Conservation (phyloP, 1,140 invertebrate genomes). For the Penaeus japonicus region DNA sequence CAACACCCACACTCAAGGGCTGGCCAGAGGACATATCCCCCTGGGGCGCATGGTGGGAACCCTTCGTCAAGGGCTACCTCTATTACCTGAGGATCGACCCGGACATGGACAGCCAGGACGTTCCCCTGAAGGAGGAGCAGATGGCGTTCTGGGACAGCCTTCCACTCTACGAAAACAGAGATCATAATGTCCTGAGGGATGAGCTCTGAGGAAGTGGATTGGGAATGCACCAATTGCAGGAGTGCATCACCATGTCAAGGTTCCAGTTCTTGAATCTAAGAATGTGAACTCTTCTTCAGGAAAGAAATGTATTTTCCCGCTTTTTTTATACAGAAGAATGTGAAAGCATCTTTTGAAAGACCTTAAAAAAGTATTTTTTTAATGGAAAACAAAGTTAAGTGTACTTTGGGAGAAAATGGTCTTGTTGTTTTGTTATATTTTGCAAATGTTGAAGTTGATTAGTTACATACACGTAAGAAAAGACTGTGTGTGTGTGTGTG, state of each 20-base stretch:
- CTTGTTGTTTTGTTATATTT: too few species aligned
- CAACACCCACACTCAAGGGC: conserved; percentile 40
- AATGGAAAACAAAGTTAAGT: too few species aligned
- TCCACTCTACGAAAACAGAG: conserved; percentile 54
- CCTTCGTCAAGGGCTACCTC: conserved; percentile 32
- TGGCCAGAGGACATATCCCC: conserved; percentile 51
- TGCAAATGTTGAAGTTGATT: too few species aligned
- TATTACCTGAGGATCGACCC: conserved; percentile 57
- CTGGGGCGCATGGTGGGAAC: conserved; percentile 58
- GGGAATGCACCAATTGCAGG: neutral
- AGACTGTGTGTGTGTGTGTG: too few species aligned
- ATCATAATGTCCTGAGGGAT: conserved; percentile 54
- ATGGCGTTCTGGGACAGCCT: conserved; percentile 54
- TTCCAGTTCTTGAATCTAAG: neutral
- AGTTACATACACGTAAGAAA: too few species aligned
- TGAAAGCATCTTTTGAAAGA: too few species aligned
- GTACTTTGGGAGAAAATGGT: too few species aligned
- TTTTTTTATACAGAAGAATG: too few species aligned
- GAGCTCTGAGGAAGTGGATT: conserved; percentile 33
- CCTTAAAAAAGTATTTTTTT: too few species aligned
- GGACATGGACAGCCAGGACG: conserved; percentile 42
- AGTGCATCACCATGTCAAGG: neutral
- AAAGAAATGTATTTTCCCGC: too few species aligned
- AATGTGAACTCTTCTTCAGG: neutral
- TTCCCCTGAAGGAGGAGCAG: conserved; percentile 38